Percentiles rank a stretch among this genome's conserved stretches.
Conservation (phyloP, 2,888 invertebrate genomes). For the Erebia epiphron region DNA sequence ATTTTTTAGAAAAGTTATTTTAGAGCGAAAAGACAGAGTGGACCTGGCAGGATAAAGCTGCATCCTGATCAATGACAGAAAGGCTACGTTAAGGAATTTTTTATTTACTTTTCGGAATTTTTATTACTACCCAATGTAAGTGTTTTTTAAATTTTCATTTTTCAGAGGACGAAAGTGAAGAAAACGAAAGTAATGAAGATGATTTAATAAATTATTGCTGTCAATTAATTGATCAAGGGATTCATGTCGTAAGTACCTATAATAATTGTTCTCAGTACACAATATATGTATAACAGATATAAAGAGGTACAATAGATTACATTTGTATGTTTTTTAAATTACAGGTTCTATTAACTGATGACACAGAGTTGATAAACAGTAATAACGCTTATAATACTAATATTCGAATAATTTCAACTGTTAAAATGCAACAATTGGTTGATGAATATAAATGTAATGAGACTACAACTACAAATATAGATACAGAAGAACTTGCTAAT, state of each 20-base stretch:
- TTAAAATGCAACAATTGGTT: conserved; percentile 49
- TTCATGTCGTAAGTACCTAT: conserved; percentile 56
- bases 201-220: conserved; percentile 47
- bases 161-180: conserved; percentile 22
- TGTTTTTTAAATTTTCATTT: no score
- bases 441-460: conserved; percentile 17
- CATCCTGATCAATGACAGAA: no score
- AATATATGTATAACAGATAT: no score
- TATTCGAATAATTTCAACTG: conserved; percentile 49
- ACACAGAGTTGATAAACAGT: conserved; percentile 46
- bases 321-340: conserved; percentile 32
- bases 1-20: no score
- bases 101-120: no score
- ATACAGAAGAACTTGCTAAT: conserved; percentile 2
- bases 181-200: conserved; percentile 19
- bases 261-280: background rate
- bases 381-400: conserved; percentile 41
- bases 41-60: no score
- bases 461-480: background rate
- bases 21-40: no score
- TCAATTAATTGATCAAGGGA: conserved; percentile 48
- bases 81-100: no score
- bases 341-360: conserved; percentile 58
- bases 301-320: no score
- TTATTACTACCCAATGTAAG: no score